Evolutionary conservation across 2,888 invertebrate genomes (phyloP), one percentile per base, ranked within the genome.

Genomic region (Apotomis capreana): DNA sequence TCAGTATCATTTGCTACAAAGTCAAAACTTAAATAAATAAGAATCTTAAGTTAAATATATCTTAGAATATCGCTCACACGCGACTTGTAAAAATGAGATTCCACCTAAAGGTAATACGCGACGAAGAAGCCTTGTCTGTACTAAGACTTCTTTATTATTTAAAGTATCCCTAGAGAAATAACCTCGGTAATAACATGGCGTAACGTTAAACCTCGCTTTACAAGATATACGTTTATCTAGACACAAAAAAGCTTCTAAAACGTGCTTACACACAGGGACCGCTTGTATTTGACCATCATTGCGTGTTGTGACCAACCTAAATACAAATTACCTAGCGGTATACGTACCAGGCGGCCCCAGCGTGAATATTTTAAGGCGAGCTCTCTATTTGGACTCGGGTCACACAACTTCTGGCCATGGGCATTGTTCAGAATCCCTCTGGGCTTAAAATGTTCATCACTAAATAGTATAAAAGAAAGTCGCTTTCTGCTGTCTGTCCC

Each of bases 341-440:
- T 90, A 89, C 90, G 90, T 79, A 77, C 71, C 76, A 74, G 75
- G 76, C 81, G 81, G 80, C 83, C 83, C 79, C 75, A 84, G 87
- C 84, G 85, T 89, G 88, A 89, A 89, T 89, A 89, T 88, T 89
- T 89, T 83, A 88, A 85, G 85, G 86, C 83, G 75, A 74, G 80
- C 77, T 79, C 78, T 84, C 82, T 78, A 78, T 86, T 83, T 83
- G 83, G 79, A 80, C 78, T 76, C 70, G 76, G 78, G 78, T 78
- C 80, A 77, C 77, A 79, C 76, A 77, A 78, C 77, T 68, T 76
- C 73, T 70, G 76, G 76, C 79, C 78, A 77, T 81, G 78, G 78
- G 76, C 78, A 79, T 82, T 80, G 82, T 83, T 79, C 79, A 62
- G 74, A 58, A 80, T 80, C 79, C 80, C 85, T 81, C 80, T 74